Evolutionary conservation across 2,888 invertebrate species (phyloP), one percentile per base, ranked within the genome.

Genomic region (Aspidiotus rigidus): DNA sequence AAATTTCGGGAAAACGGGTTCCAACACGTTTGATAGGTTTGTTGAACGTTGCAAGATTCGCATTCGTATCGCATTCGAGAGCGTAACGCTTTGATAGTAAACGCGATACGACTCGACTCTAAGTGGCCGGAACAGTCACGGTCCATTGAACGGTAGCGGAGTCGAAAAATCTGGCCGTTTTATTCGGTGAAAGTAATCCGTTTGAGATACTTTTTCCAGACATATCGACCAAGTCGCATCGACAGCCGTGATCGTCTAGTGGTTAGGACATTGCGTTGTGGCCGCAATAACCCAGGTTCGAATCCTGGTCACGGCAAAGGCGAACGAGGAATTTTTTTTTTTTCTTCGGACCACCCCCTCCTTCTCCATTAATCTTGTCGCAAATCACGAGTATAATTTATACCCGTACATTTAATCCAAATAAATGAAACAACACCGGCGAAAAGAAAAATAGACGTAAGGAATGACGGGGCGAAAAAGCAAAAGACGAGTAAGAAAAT

Each of bases 271-370:
- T 84, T 84, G 84, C 85, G 85, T 85, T 85, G 85, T 85, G 85
- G 85, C 85, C 85, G 85, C 84, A 84, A 84, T 84, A 85, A 85
- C 85, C 85, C 85, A 85, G 85, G 85, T 85, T 85, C 85, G 85
- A 85, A 84, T 85, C 85, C 84, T 84, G 83, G 84, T 84, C 83
- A 83, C 83, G 84, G 83, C 84, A 84, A 28, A 10, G 49, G 5
- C 7, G 40, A 6, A 10, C 28, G 16, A 13, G 39, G 28, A 15
- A 10, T 59, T 40, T 17, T 60, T 67, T 67, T 67, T 67, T 15
- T 39, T 28, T 15, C 54, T 28, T 17, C 16, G 39, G 53, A 41
- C 54, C 54, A 17, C 39, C 28, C n/a, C 28, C 53, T 28, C 13
- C 11, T 16, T 9, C 6, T 16, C 28, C 28, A 28, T 28, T 28